A percentile compares a stretch with the other conserved stretches of the same genome.
Conservation (phyloP, 2,797 vertebrate species). For the Enteromius viviparus region DNA sequence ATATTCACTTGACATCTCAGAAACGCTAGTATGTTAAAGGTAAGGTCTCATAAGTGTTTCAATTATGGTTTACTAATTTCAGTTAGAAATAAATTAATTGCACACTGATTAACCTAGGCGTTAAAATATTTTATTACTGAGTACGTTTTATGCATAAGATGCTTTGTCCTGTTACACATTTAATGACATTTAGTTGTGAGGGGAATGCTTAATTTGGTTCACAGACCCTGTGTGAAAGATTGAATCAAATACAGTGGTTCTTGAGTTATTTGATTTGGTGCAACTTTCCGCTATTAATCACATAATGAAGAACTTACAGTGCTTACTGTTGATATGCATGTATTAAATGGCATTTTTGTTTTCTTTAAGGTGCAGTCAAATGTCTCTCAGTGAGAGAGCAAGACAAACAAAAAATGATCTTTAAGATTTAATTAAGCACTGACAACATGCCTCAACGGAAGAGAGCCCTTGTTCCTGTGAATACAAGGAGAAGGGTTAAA, state of each 20-base stretch:
- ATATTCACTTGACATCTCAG: not conserved
- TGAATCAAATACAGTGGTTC: not conserved
- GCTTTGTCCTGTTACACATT: not conserved
- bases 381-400: constrained; percentile 24
- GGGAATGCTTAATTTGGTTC: not conserved
- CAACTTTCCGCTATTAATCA: not conserved
- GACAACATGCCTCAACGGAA: constrained; percentile 77
- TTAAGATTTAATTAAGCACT: constrained; percentile 20
- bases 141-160: not conserved
- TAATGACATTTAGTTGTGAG: not conserved
- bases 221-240: not conserved
- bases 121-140: not conserved
- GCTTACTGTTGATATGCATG: not conserved
- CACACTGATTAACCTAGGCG: not conserved
- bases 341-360: constrained; percentile 8
- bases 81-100: not conserved
- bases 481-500: constrained; percentile 68
- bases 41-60: constrained; percentile 13
- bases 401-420: constrained; percentile 42
- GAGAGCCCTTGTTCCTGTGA: constrained; percentile 71
- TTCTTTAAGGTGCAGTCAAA: constrained; percentile 33
- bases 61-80: not conserved
- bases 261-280: not conserved
- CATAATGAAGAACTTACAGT: not conserved
- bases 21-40: constrained; percentile 26